phyloP scores from a whole-genome alignment of 2,797 vertebrate genomes.

The Chloroceryle inda region DNA sequence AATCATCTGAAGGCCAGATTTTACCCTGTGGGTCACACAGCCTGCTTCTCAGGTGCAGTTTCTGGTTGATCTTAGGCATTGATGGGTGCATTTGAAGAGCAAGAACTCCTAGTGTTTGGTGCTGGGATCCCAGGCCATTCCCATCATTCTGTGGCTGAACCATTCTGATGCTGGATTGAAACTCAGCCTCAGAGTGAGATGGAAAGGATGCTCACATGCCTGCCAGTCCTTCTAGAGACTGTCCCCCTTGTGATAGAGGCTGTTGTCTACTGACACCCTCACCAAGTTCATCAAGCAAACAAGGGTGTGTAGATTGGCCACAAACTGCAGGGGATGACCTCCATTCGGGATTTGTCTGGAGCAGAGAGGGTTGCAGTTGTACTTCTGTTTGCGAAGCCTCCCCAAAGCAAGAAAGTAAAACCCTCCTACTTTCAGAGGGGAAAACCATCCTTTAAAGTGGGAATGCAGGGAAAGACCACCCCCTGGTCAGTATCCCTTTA shows the following conservation, averaged over 20 bases:
- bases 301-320: background rate
- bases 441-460: background rate
- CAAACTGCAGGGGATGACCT: fast-evolving
- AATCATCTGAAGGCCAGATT: background rate
- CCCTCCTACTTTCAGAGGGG: background rate
- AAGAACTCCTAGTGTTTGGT: background rate
- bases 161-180: background rate
- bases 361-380: background rate
- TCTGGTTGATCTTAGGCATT: background rate
- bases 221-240: fast-evolving
- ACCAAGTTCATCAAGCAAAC: too few relatives aligned
- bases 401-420: fast-evolving
- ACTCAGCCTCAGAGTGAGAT: too few relatives aligned
- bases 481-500: background rate
- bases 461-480: background rate
- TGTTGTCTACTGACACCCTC: fast-evolving
- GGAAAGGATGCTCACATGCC: background rate
- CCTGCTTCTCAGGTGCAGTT: background rate
- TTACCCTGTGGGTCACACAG: background rate
- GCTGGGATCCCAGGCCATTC: background rate
- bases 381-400: background rate
- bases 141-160: background rate
- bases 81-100: fast-evolving
- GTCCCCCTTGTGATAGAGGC: background rate
- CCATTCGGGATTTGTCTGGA: background rate